Evolutionary conservation across 2,797 vertebrate genomes (phyloP).

Genomic region (Centroberyx gerrardi): DNA sequence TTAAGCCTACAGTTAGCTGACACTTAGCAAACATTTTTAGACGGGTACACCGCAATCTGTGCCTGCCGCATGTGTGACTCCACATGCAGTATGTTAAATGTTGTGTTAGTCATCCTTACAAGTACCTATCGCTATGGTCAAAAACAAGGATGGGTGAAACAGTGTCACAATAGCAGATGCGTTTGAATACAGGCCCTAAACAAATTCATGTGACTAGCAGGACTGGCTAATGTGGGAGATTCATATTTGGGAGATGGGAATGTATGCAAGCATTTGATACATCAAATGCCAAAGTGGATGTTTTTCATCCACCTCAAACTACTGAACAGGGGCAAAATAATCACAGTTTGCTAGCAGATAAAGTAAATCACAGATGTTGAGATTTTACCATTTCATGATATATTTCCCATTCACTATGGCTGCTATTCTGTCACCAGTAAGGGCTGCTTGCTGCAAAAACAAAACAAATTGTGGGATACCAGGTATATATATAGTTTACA

Average conservation of each 20-base stretch:
- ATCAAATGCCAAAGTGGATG: too few relatives aligned
- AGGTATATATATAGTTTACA: too few relatives aligned
- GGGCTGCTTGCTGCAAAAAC: not conserved
- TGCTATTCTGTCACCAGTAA: too few relatives aligned
- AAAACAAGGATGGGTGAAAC: not conserved
- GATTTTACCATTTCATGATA: too few relatives aligned
- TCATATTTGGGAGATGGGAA: not conserved
- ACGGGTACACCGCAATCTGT: not conserved
- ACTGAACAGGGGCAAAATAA: too few relatives aligned
- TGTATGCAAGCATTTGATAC: too few relatives aligned
- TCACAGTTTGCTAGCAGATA: too few relatives aligned
- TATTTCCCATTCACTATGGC: too few relatives aligned
- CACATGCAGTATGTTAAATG: not conserved
- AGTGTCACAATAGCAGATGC: not conserved
- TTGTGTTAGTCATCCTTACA: not conserved
- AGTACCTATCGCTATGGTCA: not conserved
- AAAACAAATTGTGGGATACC: not conserved
- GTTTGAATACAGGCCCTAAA: not conserved
- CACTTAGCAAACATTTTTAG: constrained; percentile 36
- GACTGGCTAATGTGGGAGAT: not conserved
- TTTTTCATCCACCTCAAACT: too few relatives aligned
- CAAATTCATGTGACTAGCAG: not conserved
- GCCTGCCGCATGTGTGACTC: not conserved
- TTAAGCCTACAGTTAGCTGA: constrained; percentile 39
- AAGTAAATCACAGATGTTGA: too few relatives aligned